Conservation (phyloP, 2,888 invertebrate species). For the Cosmorhoe ocellata region DNA sequence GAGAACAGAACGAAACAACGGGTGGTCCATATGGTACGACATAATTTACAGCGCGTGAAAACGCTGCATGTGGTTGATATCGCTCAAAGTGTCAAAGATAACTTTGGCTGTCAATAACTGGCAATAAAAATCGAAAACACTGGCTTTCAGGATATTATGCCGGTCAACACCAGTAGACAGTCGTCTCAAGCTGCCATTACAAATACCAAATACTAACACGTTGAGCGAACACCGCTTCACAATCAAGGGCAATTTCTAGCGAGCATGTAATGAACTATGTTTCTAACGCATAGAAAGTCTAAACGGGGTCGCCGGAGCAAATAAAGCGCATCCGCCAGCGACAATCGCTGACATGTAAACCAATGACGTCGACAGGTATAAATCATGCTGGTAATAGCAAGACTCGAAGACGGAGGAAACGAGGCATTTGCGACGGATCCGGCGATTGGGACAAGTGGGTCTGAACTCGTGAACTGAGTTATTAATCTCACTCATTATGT, state of each 20-base stretch:
- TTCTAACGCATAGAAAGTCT: conserved; percentile 37
- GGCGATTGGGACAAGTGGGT: conserved; percentile 70
- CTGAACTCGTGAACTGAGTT: conserved; percentile 54
- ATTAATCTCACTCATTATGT: conserved; percentile 57
- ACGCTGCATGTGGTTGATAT: conserved; percentile 27
- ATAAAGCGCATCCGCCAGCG: conserved; percentile 70
- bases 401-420: conserved; percentile 71
- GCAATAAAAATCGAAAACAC: background rate
- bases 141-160: too few relatives aligned
- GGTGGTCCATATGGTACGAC: conserved; percentile 24
- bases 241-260: conserved; percentile 13
- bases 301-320: conserved; percentile 57
- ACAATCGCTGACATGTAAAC: conserved; percentile 71
- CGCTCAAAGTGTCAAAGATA: conserved; percentile 2
- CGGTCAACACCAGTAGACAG: too few relatives aligned
- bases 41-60: conserved; percentile 28
- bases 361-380: conserved; percentile 78
- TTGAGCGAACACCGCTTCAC: conserved; percentile 2
- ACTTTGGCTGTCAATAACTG: conserved; percentile 4
- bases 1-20: conserved; percentile 23
- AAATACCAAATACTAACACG: too few relatives aligned
- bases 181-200: too few relatives aligned
- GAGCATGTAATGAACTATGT: conserved; percentile 24
- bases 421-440: conserved; percentile 79
- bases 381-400: conserved; percentile 75